Base-by-base conservation (phyloP, 1,140 invertebrate species). In the Octopus sinensis region DNA sequence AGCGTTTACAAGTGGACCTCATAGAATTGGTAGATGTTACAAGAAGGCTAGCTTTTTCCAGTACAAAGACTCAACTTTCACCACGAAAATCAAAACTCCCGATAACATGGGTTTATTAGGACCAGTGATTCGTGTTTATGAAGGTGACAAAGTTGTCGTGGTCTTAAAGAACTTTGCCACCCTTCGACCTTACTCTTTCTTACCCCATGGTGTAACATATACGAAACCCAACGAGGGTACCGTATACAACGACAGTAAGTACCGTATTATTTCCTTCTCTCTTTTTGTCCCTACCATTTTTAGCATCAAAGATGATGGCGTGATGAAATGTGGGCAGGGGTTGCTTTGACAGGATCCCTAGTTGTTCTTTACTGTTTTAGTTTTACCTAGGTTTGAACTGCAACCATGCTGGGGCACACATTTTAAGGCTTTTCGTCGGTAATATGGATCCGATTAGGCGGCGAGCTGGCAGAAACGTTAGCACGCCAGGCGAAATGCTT, bases 101-200 rank as follows among this genome's bases (percentile, higher is more conserved):
- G 68, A 82, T 43, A 86, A 89, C 82, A 79, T 89, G 52, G 88
- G 85, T 3, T 83, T 89, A 4, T 75, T 89, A 53, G 88, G 88
- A 76, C 88, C 88, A 9, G 82, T 84, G 53, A 84, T 89, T 52
- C 76, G 80, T 54, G 88, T 85, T 10, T 85, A 88, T 82, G 87
- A 86, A 7, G 88, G 88, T 7, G 88, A 89, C 9, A 82, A 76
- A 17, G 81, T 89, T 51, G 43, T 83, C 73, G 86, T 89, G 9
- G 85, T 85, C 9, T 83, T 89, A 71, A 82, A 79, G 54, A 89
- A 89, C 73, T 83, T 84, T 80, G 87, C 86, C 1, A 76, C 71
- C 76, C 30, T 43, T 43, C 78, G 83, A 43, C 81, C 85, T 43
- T 88, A 85, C 79, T 88, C 87, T 6, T 85, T 89, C 10, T 82